Evolutionary conservation across 2,113 vertebrate genomes (phyloP).

Genomic region (Hystrix cristata): DNA sequence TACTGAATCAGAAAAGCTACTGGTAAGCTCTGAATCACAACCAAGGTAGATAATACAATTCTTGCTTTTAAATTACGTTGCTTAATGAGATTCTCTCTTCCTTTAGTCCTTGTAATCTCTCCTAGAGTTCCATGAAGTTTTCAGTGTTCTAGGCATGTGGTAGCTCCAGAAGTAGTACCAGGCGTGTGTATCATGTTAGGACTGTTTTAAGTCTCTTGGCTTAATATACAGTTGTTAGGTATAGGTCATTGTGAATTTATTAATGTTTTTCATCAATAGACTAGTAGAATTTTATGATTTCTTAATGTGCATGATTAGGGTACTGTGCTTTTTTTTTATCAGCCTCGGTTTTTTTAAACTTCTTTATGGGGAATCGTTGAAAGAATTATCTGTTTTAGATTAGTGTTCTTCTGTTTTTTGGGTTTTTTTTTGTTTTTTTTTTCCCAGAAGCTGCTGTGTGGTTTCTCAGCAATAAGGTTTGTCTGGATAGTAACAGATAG

Average conservation of each 20-base stretch:
- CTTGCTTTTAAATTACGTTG: slow-evolving; percentile 85
- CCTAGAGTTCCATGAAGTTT: slow-evolving; percentile 68
- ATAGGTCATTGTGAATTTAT: slow-evolving; percentile 39
- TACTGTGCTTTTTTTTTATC: slow-evolving; percentile 9
- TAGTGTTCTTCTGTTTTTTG: background rate
- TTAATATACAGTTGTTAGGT: background rate
- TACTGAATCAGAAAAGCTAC: slow-evolving; percentile 86
- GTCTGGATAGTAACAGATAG: background rate
- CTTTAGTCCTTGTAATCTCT: slow-evolving; percentile 76
- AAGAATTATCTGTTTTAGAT: slow-evolving; percentile 27
- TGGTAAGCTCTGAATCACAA: slow-evolving; percentile 84
- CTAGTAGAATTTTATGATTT: slow-evolving; percentile 21
- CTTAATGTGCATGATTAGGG: background rate
- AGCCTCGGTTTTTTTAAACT: slow-evolving; percentile 46
- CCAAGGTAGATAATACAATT: slow-evolving; percentile 87
- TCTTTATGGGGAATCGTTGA: background rate
- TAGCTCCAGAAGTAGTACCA: slow-evolving; percentile 39
- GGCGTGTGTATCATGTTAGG: background rate
- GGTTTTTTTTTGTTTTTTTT: background rate
- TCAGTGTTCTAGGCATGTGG: slow-evolving; percentile 62
- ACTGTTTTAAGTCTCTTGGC: slow-evolving; percentile 11
- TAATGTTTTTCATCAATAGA: slow-evolving; percentile 43
- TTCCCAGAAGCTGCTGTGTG: background rate
- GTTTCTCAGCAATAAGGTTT: background rate
- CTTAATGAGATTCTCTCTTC: slow-evolving; percentile 83